phyloP scores from a whole-genome alignment of 2,797 vertebrate species.

The Tenualosa thibaudeaui region DNA sequence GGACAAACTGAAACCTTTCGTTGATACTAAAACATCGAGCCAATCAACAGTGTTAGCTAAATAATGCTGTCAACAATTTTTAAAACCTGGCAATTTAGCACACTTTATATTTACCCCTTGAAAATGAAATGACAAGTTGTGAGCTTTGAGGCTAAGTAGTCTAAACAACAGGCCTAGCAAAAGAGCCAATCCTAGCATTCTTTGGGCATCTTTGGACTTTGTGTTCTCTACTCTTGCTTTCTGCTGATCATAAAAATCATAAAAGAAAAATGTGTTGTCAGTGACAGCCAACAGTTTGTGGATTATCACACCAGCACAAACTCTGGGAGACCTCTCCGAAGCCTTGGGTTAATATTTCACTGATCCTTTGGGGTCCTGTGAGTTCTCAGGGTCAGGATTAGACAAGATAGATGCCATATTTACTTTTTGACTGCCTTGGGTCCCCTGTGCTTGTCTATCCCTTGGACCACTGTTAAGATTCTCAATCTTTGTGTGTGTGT shows the following conservation, averaged over 20 bases:
- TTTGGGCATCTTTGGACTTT: not conserved
- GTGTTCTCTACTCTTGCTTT: not conserved
- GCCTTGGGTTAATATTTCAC: slow-evolving; percentile 16
- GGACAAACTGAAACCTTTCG: not conserved
- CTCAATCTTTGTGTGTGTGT: not conserved
- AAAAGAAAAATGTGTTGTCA: not conserved
- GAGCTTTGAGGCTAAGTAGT: not conserved
- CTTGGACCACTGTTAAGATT: not conserved
- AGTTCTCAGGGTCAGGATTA: slow-evolving; percentile 27
- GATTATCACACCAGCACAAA: slow-evolving; percentile 1
- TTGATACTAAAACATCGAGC: not conserved
- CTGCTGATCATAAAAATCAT: slow-evolving; percentile 12
- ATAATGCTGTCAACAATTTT: not conserved
- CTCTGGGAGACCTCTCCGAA: not conserved
- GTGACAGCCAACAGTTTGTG: not conserved
- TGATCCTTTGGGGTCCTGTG: slow-evolving; percentile 1
- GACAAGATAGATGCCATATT: slow-evolving; percentile 29
- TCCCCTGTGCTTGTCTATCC: not conserved
- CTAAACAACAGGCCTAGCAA: not conserved
- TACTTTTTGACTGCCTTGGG: not conserved
- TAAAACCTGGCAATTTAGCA: not conserved
- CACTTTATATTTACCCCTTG: not conserved
- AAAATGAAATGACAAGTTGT: not conserved
- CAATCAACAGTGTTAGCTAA: not conserved
- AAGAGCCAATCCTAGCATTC: not conserved